These are phyloP conservation scores for Bucorvus abyssinicus DNA, from an alignment of 2,797 vertebrate species.

Conservation along the genomic window DNA sequence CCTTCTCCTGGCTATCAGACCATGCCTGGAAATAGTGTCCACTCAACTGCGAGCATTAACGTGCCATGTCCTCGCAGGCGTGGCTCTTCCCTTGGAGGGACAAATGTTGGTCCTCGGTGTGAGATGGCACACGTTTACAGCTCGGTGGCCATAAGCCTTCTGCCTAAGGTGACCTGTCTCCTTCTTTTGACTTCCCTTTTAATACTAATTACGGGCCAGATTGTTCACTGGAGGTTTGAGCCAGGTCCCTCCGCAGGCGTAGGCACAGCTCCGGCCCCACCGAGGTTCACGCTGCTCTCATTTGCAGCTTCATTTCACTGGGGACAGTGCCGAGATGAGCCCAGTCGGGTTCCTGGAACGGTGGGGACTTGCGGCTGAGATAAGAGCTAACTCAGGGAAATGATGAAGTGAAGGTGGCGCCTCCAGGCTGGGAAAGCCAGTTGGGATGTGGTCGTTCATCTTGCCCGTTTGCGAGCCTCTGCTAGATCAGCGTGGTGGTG, in stretches of 20 bases:
- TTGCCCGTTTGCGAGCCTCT: neutral
- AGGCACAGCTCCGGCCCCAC: neutral
- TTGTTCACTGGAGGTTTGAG: neutral
- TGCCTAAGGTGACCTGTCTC: neutral
- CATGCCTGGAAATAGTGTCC: neutral
- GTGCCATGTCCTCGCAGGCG: accelerated
- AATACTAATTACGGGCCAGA: neutral
- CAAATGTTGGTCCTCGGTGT: neutral
- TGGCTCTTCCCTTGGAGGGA: too few species aligned
- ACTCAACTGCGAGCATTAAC: accelerated
- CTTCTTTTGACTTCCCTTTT: neutral
- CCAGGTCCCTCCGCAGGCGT: neutral
- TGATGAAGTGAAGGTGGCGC: neutral
- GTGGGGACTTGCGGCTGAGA: neutral
- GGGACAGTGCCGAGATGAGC: neutral
- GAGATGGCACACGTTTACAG: accelerated
- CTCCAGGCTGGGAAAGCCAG: neutral
- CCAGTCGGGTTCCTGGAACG: neutral
- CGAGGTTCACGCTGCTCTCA: neutral
- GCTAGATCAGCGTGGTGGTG: neutral
- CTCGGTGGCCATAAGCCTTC: neutral
- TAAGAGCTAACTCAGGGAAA: neutral
- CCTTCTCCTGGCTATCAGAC: neutral
- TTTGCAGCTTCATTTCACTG: constrained; percentile 53
- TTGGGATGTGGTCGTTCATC: neutral